These are phyloP conservation scores for Ernsta delagoae DNA, from an alignment of 2,888 invertebrate genomes.

Conservation along the genomic window DNA sequence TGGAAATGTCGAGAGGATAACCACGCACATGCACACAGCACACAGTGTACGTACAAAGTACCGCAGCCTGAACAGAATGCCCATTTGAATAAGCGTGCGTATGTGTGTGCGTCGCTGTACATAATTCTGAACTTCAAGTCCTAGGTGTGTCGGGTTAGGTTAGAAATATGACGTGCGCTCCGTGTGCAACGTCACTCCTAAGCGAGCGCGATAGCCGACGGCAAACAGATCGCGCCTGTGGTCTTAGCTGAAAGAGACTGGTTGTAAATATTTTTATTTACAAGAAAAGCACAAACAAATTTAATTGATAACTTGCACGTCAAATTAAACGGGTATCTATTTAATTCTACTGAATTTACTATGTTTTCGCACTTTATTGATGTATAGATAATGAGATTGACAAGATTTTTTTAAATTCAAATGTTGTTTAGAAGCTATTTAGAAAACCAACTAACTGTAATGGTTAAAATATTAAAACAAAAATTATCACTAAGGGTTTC, in stretches of 20 bases:
- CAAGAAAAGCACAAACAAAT: background rate
- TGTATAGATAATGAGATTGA: no score
- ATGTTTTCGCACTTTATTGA: no score
- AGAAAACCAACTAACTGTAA: no score
- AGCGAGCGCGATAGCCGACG: constrained; percentile 61
- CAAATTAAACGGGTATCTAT: no score
- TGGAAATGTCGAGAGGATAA: constrained; percentile 37
- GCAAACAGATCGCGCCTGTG: constrained; percentile 51
- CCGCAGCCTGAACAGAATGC: no score
- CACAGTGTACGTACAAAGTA: background rate
- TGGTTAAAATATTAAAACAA: no score
- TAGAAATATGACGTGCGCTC: constrained; percentile 47
- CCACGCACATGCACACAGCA: constrained; percentile 26
- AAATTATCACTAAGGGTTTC: no score
- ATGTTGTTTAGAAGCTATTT: no score
- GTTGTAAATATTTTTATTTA: background rate
- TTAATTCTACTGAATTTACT: no score
- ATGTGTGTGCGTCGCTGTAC: constrained; percentile 21
- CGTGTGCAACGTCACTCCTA: constrained; percentile 66
- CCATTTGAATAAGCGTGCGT: no score
- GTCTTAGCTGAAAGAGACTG: constrained; percentile 48
- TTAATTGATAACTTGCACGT: no score
- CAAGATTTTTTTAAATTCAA: no score
- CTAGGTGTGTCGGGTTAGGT: constrained; percentile 48
- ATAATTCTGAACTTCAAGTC: constrained; percentile 43